Evolutionary conservation across 2,113 vertebrate species (phyloP).

Genomic region (Mormoops blainvillei): DNA sequence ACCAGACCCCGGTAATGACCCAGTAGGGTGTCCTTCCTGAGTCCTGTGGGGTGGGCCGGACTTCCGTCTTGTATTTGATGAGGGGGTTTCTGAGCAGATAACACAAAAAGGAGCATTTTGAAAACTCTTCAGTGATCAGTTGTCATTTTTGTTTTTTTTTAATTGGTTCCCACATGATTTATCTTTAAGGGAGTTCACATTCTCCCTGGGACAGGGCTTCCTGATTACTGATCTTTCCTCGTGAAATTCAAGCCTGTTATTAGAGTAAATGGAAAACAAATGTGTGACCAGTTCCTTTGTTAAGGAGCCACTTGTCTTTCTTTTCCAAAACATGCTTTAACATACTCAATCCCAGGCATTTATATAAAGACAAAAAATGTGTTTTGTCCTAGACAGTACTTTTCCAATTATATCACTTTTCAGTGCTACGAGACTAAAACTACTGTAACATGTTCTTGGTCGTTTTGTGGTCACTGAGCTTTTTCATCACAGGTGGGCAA

Average conservation of each 20-base stretch:
- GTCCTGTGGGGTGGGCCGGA: fast-evolving
- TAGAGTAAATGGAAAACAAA: not conserved
- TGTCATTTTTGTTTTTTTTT: not conserved
- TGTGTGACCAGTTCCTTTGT: not conserved
- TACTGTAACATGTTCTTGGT: fast-evolving
- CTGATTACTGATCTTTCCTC: not conserved
- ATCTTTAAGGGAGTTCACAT: not conserved
- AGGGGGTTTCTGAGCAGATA: not conserved
- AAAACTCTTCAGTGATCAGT: not conserved
- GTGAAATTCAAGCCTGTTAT: not conserved
- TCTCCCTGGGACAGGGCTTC: not conserved
- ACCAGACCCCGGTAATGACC: constrained; percentile 93
- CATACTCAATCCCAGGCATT: not conserved
- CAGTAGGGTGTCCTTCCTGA: not conserved
- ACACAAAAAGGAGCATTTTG: not conserved
- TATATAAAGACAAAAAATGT: not conserved
- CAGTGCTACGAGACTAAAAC: fast-evolving
- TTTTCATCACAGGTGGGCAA: constrained; percentile 90
- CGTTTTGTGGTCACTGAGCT: not conserved
- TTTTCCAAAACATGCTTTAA: not conserved
- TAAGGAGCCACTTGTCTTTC: not conserved
- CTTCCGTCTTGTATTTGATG: not conserved
- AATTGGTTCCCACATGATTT: not conserved
- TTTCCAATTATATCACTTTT: not conserved
- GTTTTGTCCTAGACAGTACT: not conserved